These are phyloP conservation scores for Maccullochella peelii DNA, from an alignment of 2,113 vertebrate species.

Conservation along the genomic window DNA sequence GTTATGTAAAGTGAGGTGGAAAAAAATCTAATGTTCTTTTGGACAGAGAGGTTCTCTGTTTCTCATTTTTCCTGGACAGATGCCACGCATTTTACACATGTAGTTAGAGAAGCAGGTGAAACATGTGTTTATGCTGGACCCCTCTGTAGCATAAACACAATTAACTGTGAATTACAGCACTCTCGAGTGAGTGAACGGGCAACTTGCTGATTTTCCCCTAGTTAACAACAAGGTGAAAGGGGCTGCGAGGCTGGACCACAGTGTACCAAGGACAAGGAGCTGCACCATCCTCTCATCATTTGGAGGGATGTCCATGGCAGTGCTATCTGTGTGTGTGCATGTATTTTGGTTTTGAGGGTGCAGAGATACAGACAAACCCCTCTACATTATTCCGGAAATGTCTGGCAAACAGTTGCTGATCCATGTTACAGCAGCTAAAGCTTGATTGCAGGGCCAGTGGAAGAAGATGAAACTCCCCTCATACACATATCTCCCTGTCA, in stretches of 20 bases:
- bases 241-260: conserved; percentile 8
- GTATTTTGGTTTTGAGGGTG: conserved; percentile 23
- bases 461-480: conserved; percentile 67
- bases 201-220: conserved; percentile 40
- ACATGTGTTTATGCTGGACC: conserved; percentile 14
- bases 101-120: conserved; percentile 38
- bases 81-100: conserved; percentile 30
- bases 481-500: conserved; percentile 65
- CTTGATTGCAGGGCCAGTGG: conserved; percentile 50
- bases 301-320: conserved; percentile 20
- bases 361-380: conserved; percentile 42
- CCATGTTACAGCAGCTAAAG: conserved; percentile 64
- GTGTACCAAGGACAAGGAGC: conserved; percentile 28
- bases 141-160: conserved; percentile 37
- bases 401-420: conserved; percentile 61
- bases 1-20: background rate
- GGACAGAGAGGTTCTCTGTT: background rate
- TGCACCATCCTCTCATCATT: conserved; percentile 27
- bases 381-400: conserved; percentile 44
- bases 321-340: background rate
- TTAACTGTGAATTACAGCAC: conserved; percentile 53
- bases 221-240: conserved; percentile 24
- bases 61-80: conserved; percentile 20
- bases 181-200: conserved; percentile 23
- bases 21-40: background rate